phyloP scores from a whole-genome alignment of 1,140 invertebrate genomes.

The Helicoverpa armigera region DNA sequence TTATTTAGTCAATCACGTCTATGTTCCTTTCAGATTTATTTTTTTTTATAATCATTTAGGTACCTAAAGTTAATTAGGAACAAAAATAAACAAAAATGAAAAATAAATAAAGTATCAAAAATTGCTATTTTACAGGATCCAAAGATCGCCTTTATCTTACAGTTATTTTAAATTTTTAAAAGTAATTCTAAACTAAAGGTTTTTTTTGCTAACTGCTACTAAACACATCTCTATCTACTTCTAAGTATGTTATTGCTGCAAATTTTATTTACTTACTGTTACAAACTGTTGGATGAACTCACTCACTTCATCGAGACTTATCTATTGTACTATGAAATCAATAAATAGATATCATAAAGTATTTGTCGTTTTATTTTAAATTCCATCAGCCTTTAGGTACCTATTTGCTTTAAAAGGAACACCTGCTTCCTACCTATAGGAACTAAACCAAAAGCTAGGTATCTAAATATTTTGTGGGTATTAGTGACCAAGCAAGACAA shows the following conservation, averaged over 20 bases:
- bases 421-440: too few species aligned
- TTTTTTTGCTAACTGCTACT: neutral
- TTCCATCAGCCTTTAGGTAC: neutral
- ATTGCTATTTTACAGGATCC: too few species aligned
- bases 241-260: slow-evolving; percentile 64
- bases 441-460: too few species aligned
- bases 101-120: too few species aligned
- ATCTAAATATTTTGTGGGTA: too few species aligned
- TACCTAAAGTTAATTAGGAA: too few species aligned
- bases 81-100: too few species aligned
- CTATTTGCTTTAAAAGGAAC: neutral
- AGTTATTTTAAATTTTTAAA: neutral
- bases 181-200: neutral
- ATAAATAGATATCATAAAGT: slow-evolving; percentile 66
- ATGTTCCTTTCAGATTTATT: neutral
- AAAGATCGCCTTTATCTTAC: too few species aligned
- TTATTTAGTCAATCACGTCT: too few species aligned
- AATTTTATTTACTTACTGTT: slow-evolving; percentile 69
- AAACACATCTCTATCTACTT: slow-evolving; percentile 37
- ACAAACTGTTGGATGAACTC: slow-evolving; percentile 57
- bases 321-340: slow-evolving; percentile 68
- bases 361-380: slow-evolving; percentile 40
- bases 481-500: too few species aligned
- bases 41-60: too few species aligned
- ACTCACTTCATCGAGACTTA: slow-evolving; percentile 69